A percentile compares a stretch with the other conserved stretches of the same genome.
phyloP scores from a whole-genome alignment of 2,797 vertebrate species.

The Gouania willdenowi region DNA sequence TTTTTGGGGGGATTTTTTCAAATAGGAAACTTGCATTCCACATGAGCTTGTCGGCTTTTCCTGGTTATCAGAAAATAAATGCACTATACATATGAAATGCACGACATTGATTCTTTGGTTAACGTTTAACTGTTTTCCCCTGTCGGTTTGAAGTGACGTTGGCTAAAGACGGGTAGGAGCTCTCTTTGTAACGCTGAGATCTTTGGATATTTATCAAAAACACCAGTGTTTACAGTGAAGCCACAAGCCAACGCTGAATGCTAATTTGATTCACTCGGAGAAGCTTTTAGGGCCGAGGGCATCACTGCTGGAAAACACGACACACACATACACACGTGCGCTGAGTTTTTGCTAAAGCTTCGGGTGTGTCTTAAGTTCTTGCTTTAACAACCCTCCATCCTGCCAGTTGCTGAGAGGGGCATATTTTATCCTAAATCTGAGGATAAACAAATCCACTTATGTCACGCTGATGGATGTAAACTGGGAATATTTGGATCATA shows the following conservation, averaged over 20 bases:
- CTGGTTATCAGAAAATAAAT: too few relatives aligned
- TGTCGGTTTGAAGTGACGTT: constrained; percentile 43
- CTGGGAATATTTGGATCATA: too few relatives aligned
- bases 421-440: neutral
- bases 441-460: too few relatives aligned
- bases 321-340: constrained; percentile 35
- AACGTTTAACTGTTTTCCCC: too few relatives aligned
- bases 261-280: constrained; percentile 58
- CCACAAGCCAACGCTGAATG: constrained; percentile 64
- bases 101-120: too few relatives aligned
- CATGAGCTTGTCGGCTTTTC: too few relatives aligned
- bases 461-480: too few relatives aligned
- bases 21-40: too few relatives aligned
- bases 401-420: neutral
- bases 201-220: constrained; percentile 79
- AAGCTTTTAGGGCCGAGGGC: constrained; percentile 41
- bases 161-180: constrained; percentile 60
- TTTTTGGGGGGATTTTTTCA: too few relatives aligned
- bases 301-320: constrained; percentile 44
- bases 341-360: constrained; percentile 12
- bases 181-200: constrained; percentile 69
- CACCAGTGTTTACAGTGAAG: constrained; percentile 64
- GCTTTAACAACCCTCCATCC: neutral
- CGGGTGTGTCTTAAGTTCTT: constrained; percentile 4
- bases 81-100: too few relatives aligned